phyloP scores from a whole-genome alignment of 2,888 invertebrate species.

The Drosophila yooni region DNA sequence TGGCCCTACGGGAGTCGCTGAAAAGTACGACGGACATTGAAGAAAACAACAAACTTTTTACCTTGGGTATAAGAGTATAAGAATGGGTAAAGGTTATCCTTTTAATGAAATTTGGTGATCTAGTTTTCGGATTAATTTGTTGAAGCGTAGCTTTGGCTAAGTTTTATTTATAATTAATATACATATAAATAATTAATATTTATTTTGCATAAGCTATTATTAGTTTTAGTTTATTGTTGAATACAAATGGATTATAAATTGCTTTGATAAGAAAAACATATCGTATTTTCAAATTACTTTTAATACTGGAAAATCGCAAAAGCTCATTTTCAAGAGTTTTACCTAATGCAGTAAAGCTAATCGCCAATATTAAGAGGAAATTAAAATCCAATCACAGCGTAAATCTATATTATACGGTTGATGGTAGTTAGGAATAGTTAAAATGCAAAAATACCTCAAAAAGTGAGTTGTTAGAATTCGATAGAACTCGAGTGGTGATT shows the following conservation, averaged over 20 bases:
- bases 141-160: neutral
- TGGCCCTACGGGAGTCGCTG: accelerated
- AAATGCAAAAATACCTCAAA: neutral
- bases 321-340: neutral
- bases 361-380: neutral
- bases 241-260: neutral
- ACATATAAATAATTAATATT: neutral
- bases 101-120: neutral
- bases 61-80: neutral
- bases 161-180: neutral
- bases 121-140: neutral
- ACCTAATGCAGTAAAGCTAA: neutral
- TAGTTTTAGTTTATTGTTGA: neutral
- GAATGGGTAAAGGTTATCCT: neutral
- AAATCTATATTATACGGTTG: neutral
- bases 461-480: slow-evolving; percentile 19
- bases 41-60: too few relatives aligned
- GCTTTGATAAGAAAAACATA: neutral
- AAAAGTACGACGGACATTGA: too few relatives aligned
- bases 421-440: neutral
- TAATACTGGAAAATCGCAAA: neutral
- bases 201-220: neutral
- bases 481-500: slow-evolving; percentile 10
- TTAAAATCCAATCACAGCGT: neutral
- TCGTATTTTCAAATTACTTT: neutral